Evolutionary conservation across 2,113 vertebrate genomes (phyloP).

Genomic region (Gulo gulo): DNA sequence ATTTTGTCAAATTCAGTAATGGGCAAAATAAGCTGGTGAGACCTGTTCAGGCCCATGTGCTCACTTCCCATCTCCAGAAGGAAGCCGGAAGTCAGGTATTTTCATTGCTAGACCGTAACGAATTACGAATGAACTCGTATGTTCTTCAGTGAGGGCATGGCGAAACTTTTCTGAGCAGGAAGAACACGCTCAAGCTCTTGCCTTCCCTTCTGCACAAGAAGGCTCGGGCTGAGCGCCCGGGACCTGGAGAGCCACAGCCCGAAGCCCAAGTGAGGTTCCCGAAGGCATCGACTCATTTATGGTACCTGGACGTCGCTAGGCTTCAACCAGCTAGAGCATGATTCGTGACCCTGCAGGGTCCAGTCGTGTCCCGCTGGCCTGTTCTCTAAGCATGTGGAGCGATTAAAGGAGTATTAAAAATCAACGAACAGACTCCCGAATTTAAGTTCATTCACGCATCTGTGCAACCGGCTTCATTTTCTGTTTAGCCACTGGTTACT

Average conservation of each 20-base stretch:
- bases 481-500: neutral
- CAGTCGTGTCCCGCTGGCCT: neutral
- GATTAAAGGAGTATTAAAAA: fast-evolving
- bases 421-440: neutral
- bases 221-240: fast-evolving
- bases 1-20: neutral
- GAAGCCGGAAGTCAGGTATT: fast-evolving
- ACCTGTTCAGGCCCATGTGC: fast-evolving
- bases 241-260: fast-evolving
- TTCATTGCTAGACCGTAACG: fast-evolving
- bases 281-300: slow-evolving; percentile 26
- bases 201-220: neutral
- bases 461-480: neutral
- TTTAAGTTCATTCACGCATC: slow-evolving; percentile 25
- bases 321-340: neutral
- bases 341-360: neutral
- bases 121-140: fast-evolving
- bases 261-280: neutral
- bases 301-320: neutral
- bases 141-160: neutral
- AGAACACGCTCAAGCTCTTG: neutral
- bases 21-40: neutral
- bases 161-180: fast-evolving
- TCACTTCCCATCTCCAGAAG: neutral
- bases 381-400: neutral